phyloP scores from a whole-genome alignment of 2,888 invertebrate species.

The Nycteola revayana region DNA sequence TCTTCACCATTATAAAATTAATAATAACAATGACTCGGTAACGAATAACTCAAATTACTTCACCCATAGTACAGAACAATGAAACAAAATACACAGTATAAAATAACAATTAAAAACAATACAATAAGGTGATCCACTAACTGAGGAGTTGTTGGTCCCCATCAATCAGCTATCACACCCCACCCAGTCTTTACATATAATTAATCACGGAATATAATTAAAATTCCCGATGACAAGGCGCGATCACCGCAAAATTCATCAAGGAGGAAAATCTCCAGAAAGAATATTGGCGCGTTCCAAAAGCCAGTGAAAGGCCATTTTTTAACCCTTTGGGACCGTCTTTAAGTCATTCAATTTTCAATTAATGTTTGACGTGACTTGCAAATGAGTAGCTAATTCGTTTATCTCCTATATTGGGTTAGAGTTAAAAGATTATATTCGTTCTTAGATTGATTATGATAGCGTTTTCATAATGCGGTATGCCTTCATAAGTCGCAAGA shows the following conservation, averaged over 20 bases:
- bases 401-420: constrained; percentile 22
- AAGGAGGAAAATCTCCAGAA: constrained; percentile 37
- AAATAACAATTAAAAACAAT: constrained; percentile 71
- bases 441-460: constrained; percentile 26
- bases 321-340: constrained; percentile 40
- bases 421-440: constrained; percentile 13
- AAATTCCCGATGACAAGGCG: constrained; percentile 78
- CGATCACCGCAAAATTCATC: constrained; percentile 55
- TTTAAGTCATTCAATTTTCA: constrained; percentile 30
- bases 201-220: constrained; percentile 80
- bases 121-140: constrained; percentile 64
- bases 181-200: constrained; percentile 66
- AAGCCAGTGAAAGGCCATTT: constrained; percentile 38
- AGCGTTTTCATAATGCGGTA: constrained; percentile 16
- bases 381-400: constrained; percentile 30
- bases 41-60: constrained; percentile 69
- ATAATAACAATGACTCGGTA: constrained; percentile 72
- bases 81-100: constrained; percentile 68
- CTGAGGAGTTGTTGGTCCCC: constrained; percentile 58
- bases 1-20: constrained; percentile 66
- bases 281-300: constrained; percentile 44
- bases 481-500: constrained; percentile 57
- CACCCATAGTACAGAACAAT: constrained; percentile 64
- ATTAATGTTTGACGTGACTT: constrained; percentile 37
- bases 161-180: constrained; percentile 72